phyloP scores from a whole-genome alignment of 2,113 vertebrate species.

The Mesocricetus auratus region DNA sequence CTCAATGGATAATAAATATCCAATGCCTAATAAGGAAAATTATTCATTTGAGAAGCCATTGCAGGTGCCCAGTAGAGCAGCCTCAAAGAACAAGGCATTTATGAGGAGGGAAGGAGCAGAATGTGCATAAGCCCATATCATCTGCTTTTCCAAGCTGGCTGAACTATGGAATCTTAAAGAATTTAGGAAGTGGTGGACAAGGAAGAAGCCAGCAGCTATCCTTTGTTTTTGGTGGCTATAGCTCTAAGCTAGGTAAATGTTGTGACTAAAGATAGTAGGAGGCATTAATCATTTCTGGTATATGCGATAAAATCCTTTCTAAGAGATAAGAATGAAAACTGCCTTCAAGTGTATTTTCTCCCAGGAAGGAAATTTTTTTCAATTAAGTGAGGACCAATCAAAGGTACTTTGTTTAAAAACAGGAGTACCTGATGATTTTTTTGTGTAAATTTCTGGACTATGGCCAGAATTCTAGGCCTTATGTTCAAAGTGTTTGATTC shows the following conservation, averaged over 20 bases:
- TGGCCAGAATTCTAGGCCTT: background rate
- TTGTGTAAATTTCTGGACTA: background rate
- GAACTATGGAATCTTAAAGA: background rate
- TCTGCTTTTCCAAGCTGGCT: background rate
- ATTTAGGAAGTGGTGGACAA: background rate
- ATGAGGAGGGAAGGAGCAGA: no score
- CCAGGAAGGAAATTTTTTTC: background rate
- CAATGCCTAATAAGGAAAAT: background rate
- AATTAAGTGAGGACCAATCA: background rate
- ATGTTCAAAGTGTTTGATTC: background rate
- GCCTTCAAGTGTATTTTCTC: background rate
- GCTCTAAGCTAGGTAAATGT: background rate
- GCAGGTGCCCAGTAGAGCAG: background rate
- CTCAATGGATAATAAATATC: background rate
- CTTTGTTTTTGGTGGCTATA: background rate
- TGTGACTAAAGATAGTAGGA: background rate
- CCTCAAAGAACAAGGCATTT: background rate
- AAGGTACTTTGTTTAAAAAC: background rate
- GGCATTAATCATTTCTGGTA: background rate
- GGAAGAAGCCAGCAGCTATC: background rate
- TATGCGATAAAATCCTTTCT: background rate
- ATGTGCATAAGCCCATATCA: background rate
- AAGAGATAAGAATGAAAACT: background rate
- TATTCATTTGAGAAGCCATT: background rate
- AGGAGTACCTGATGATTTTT: slow-evolving; percentile 1